Conservation (phyloP, 37 sponge, comb jelly and placozoan genomes). For the Tethya wilhelma region DNA sequence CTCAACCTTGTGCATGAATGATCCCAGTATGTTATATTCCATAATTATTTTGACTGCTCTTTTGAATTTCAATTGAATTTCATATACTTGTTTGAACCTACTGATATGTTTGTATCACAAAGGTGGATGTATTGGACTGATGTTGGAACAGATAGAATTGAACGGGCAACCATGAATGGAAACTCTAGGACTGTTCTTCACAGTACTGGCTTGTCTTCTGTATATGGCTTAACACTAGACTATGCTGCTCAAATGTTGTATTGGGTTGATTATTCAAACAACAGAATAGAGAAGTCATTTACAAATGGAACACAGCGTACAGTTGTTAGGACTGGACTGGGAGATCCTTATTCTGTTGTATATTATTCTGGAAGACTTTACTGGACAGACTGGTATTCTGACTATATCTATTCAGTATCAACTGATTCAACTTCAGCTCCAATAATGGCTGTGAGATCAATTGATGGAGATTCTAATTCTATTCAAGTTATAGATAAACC, state of each 20-base stretch:
- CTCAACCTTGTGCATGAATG: too few species aligned
- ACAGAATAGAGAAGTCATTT: slow-evolving; percentile 35
- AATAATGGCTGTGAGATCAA: neutral
- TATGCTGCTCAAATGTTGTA: slow-evolving; percentile 55
- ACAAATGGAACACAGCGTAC: slow-evolving; percentile 34
- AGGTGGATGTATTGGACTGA: slow-evolving; percentile 76
- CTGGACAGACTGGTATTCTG: slow-evolving; percentile 8
- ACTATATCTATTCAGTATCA: slow-evolving; percentile 9
- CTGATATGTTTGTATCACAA: neutral
- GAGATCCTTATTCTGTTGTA: slow-evolving; percentile 2
- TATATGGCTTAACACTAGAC: slow-evolving; percentile 70
- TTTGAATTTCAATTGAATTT: neutral
- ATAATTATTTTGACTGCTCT: neutral
- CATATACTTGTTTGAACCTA: neutral
- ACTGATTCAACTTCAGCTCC: neutral
- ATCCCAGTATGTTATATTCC: too few species aligned
- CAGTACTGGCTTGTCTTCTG: slow-evolving; percentile 26
- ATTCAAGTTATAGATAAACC: neutral
- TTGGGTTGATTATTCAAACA: slow-evolving; percentile 65
- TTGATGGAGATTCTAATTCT: neutral
- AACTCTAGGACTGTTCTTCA: slow-evolving; percentile 1
- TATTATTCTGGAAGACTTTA: slow-evolving; percentile 3
- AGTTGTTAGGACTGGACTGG: neutral
- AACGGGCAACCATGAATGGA: slow-evolving; percentile 33
- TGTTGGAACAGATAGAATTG: slow-evolving; percentile 31